Conservation (phyloP, 2,113 vertebrate genomes). For the Laterallus jamaicensis region DNA sequence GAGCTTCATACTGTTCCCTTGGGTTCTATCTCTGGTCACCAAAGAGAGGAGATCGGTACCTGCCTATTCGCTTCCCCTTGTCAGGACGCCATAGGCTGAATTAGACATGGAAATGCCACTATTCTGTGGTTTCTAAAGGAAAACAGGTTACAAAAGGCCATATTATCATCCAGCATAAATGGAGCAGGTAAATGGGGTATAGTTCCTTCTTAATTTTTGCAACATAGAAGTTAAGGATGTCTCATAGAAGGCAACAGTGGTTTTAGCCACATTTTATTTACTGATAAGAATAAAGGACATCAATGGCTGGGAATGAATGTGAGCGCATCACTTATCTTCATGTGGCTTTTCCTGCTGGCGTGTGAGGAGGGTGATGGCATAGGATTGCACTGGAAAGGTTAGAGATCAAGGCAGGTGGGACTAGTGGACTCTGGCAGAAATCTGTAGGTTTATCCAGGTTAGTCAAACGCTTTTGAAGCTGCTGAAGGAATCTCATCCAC, state of each 20-base stretch:
- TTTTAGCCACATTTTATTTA: neutral
- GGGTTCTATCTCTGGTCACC: too few relatives aligned
- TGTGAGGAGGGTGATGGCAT: fast-evolving
- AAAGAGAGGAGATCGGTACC: too few relatives aligned
- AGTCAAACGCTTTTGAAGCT: neutral
- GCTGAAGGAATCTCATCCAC: neutral
- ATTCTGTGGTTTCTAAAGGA: neutral
- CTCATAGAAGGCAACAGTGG: neutral
- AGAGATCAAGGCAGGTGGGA: neutral
- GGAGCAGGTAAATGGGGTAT: neutral
- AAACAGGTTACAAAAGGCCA: neutral
- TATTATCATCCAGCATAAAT: neutral
- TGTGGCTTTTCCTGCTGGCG: neutral
- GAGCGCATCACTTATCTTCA: neutral
- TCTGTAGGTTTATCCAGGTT: neutral
- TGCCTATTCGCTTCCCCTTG: too few relatives aligned
- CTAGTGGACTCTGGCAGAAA: neutral
- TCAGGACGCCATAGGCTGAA: neutral
- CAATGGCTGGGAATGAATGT: neutral
- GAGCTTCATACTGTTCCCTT: too few relatives aligned
- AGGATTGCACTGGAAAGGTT: neutral
- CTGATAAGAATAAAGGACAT: neutral
- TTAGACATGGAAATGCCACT: neutral
- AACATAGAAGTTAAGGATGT: neutral
- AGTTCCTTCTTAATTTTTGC: neutral